A percentile compares a stretch with the other conserved stretches of the same genome.
These are phyloP conservation scores for Miniopterus natalensis DNA, from an alignment of 2,113 vertebrate genomes.

Conservation along the genomic window DNA sequence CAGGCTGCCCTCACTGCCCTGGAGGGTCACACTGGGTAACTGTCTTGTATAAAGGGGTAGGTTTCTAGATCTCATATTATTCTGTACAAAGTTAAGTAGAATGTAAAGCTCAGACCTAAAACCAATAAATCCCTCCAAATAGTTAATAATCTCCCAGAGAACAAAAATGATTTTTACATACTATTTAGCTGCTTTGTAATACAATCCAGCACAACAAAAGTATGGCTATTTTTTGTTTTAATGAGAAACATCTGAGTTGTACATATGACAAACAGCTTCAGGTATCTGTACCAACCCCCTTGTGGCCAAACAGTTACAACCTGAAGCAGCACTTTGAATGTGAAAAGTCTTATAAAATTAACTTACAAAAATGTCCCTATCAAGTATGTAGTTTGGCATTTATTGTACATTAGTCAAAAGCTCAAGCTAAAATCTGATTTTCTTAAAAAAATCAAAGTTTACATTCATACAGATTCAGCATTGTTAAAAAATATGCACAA, in stretches of 20 bases:
- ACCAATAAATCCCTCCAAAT: neutral
- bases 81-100: neutral
- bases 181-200: neutral
- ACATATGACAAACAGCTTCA: slow-evolving; percentile 79
- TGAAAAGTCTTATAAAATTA: slow-evolving; percentile 83
- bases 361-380: slow-evolving; percentile 84
- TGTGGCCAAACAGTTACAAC: slow-evolving; percentile 72
- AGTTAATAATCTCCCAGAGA: neutral
- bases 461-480: slow-evolving; percentile 85
- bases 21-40: neutral
- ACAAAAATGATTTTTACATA: neutral
- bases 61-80: neutral
- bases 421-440: slow-evolving; percentile 79
- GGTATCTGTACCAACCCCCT: slow-evolving; percentile 44
- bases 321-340: slow-evolving; percentile 75
- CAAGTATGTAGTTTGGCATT: slow-evolving; percentile 80
- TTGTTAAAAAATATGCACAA: slow-evolving; percentile 88
- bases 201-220: slow-evolving; percentile 15
- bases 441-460: slow-evolving; percentile 85
- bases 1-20: rapidly evolving
- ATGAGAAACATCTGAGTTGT: slow-evolving; percentile 83
- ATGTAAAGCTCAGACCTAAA: neutral
- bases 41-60: neutral
- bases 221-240: slow-evolving; percentile 80
- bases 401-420: slow-evolving; percentile 89